phyloP scores from a whole-genome alignment of 2,113 vertebrate species.

The Sisor rabdophorus region DNA sequence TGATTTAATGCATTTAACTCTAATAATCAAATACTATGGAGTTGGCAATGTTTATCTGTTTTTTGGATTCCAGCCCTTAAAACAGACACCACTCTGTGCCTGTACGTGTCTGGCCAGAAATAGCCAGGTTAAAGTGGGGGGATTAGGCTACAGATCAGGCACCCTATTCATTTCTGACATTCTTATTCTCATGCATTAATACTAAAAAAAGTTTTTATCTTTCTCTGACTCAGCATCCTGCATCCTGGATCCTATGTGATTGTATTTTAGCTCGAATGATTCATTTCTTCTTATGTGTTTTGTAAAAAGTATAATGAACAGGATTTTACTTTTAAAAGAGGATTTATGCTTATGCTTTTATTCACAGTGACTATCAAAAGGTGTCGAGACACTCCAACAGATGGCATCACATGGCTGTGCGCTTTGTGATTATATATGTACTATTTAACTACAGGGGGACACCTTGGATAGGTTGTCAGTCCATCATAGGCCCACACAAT shows the following conservation, averaged over 20 bases:
- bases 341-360: background rate
- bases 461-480: no score
- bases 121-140: slow-evolving; percentile 17
- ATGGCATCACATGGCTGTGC: no score
- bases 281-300: slow-evolving; percentile 27
- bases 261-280: slow-evolving; percentile 14
- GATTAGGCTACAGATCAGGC: slow-evolving; percentile 27
- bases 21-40: background rate
- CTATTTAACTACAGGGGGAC: no score
- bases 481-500: no score
- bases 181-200: slow-evolving; percentile 29
- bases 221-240: slow-evolving; percentile 16
- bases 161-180: slow-evolving; percentile 18
- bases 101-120: background rate
- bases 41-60: background rate
- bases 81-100: background rate
- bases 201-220: slow-evolving; percentile 17
- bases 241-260: slow-evolving; percentile 9
- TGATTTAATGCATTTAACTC: background rate
- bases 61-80: background rate
- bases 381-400: no score
- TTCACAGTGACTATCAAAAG: no score
- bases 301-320: slow-evolving; percentile 14
- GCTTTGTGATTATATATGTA: no score
- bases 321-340: slow-evolving; percentile 28